Evolutionary conservation across 2,888 invertebrate species (phyloP).

Genomic region (Melanostoma scalare): DNA sequence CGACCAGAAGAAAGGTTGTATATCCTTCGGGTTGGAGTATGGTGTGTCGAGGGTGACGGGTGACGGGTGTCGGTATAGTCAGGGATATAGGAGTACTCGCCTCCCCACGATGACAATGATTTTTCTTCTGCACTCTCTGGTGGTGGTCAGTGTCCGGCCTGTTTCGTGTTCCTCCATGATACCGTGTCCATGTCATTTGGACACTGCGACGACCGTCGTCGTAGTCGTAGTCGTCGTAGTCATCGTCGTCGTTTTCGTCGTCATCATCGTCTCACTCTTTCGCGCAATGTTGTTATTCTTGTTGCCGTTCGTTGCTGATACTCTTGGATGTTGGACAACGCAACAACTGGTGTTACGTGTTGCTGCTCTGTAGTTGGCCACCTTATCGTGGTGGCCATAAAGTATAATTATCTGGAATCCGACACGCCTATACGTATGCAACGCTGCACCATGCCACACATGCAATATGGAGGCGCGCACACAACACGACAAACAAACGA

Average conservation of each 20-base stretch:
- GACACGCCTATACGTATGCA: conserved; percentile 75
- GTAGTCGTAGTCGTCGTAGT: conserved; percentile 16
- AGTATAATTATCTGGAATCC: conserved; percentile 76
- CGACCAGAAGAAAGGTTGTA: conserved; percentile 61
- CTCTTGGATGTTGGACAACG: conserved; percentile 70
- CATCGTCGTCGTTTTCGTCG: conserved; percentile 4
- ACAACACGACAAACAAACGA: conserved; percentile 40
- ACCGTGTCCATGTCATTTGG: conserved; percentile 66
- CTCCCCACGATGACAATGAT: conserved; percentile 68
- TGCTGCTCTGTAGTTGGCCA: conserved; percentile 74
- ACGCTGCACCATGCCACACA: conserved; percentile 62
- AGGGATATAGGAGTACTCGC: conserved; percentile 7
- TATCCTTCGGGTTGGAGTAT: conserved; percentile 51
- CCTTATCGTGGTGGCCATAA: conserved; percentile 75
- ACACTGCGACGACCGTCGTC: conserved; percentile 44
- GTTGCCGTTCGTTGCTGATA: conserved; percentile 51
- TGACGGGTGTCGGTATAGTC: conserved; percentile 16
- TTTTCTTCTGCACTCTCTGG: conserved; percentile 51
- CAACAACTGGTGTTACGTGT: conserved; percentile 74
- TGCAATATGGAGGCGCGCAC: conserved; percentile 61
- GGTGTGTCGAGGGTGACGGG: neutral
- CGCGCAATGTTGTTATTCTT: conserved; percentile 64
- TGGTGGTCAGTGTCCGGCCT: conserved; percentile 61
- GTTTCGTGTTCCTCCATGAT: conserved; percentile 68
- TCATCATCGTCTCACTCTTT: conserved; percentile 60